phyloP scores from a whole-genome alignment of 2,797 vertebrate species.

The Leptodactylus fallax region DNA sequence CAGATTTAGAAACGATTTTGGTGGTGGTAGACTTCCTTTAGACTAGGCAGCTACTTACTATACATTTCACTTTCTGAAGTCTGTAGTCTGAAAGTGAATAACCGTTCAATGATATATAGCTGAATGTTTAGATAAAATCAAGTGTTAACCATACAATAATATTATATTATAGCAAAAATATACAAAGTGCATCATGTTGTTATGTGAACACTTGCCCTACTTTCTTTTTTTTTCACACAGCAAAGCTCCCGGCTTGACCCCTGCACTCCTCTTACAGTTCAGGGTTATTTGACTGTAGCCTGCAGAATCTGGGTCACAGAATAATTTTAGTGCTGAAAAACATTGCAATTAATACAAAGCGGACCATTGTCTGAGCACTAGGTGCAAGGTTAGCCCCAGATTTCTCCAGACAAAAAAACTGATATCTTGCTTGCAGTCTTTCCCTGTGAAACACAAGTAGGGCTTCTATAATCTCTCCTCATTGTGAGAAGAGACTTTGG shows the following conservation, averaged over 20 bases:
- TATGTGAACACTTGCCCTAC: not conserved
- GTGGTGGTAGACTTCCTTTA: no score
- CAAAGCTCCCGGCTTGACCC: slow-evolving; percentile 8
- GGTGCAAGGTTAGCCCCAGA: slow-evolving; percentile 33
- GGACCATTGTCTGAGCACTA: slow-evolving; percentile 4
- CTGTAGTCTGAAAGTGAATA: not conserved
- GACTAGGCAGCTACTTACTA: no score
- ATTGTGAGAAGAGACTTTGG: slow-evolving; percentile 28
- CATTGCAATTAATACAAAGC: slow-evolving; percentile 34
- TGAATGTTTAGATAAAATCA: not conserved
- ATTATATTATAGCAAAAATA: not conserved
- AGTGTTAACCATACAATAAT: no score
- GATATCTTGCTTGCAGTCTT: slow-evolving; percentile 36
- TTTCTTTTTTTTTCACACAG: not conserved
- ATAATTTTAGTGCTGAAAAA: slow-evolving; percentile 22
- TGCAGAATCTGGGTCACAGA: slow-evolving; percentile 38
- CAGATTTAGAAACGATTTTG: no score
- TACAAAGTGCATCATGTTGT: not conserved
- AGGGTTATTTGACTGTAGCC: slow-evolving; percentile 5
- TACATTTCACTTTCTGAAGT: not conserved
- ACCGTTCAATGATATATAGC: not conserved
- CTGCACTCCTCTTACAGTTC: not conserved
- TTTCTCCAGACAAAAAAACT: slow-evolving; percentile 34
- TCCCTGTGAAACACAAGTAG: slow-evolving; percentile 45
- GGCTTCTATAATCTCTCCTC: slow-evolving; percentile 47